A percentile compares a stretch with the other conserved stretches of the same genome.
These are phyloP conservation scores for Pampus argenteus DNA, from an alignment of 2,797 vertebrate species.

Conservation along the genomic window DNA sequence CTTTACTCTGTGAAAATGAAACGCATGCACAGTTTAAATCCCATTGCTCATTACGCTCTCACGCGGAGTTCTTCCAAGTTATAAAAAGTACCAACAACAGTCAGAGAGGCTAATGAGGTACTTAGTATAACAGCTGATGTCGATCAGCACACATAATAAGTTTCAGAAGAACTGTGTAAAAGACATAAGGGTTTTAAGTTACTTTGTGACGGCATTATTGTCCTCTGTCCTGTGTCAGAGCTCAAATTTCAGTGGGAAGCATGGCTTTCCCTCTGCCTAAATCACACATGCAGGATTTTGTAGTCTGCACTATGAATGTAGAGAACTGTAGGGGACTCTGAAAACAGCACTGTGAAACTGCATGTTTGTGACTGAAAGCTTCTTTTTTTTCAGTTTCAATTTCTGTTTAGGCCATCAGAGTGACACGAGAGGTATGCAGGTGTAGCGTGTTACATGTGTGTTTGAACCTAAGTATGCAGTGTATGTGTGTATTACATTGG, in stretches of 20 bases:
- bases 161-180: constrained; percentile 10
- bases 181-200: neutral
- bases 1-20: constrained; percentile 37
- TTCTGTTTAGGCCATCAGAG: neutral
- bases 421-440: neutral
- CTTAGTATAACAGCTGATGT: constrained; percentile 13
- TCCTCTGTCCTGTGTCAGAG: neutral
- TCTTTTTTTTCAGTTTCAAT: neutral
- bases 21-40: constrained; percentile 18
- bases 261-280: constrained; percentile 14
- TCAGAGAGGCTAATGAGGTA: constrained; percentile 42
- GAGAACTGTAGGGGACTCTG: neutral
- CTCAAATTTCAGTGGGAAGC: constrained; percentile 11
- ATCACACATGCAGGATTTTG: constrained; percentile 31
- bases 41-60: constrained; percentile 31
- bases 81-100: constrained; percentile 27
- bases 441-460: neutral
- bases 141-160: neutral
- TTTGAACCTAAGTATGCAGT: neutral
- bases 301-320: neutral
- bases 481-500: neutral
- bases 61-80: constrained; percentile 18
- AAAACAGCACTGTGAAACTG: neutral
- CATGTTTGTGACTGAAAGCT: neutral
- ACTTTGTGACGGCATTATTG: neutral